Evolutionary conservation across 2,888 invertebrate species (phyloP).

Genomic region (Drosophila picticornis): DNA sequence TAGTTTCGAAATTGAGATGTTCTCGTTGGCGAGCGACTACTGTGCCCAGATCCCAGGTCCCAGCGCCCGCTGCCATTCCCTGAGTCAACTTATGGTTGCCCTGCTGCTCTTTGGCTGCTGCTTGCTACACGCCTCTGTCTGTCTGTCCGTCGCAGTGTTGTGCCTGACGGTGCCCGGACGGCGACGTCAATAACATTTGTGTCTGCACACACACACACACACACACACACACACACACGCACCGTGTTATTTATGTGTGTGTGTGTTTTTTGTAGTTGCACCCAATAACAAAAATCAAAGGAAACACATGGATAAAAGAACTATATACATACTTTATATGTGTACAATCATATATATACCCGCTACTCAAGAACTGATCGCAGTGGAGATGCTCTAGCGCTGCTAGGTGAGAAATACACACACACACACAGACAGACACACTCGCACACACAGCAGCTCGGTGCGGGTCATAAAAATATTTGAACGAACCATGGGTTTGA

Average conservation of each 20-base stretch:
- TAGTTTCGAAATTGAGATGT: background rate
- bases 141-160: slow-evolving; percentile 39
- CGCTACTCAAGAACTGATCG: slow-evolving; percentile 16
- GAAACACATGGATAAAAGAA: slow-evolving; percentile 29
- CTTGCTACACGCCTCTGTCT: background rate
- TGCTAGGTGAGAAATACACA: slow-evolving; percentile 64
- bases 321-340: slow-evolving; percentile 12
- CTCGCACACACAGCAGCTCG: slow-evolving; percentile 23
- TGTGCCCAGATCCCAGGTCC: background rate
- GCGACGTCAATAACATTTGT: slow-evolving; percentile 77
- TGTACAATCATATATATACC: slow-evolving; percentile 11
- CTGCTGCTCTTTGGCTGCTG: slow-evolving; percentile 22
- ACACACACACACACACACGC: slow-evolving; percentile 11
- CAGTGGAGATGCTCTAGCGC: slow-evolving; percentile 31
- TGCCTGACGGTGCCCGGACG: slow-evolving; percentile 56
- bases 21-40: background rate
- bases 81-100: slow-evolving; percentile 42
- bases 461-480: slow-evolving; percentile 44
- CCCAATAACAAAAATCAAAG: slow-evolving; percentile 50
- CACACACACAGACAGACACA: slow-evolving; percentile 1
- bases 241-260: slow-evolving; percentile 4
- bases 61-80: slow-evolving; percentile 15
- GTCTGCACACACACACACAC: slow-evolving; percentile 53
- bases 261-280: slow-evolving; percentile 13
- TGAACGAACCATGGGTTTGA: slow-evolving; percentile 18